phyloP scores from a whole-genome alignment of 2,797 vertebrate genomes.

The Rallus crepitans region DNA sequence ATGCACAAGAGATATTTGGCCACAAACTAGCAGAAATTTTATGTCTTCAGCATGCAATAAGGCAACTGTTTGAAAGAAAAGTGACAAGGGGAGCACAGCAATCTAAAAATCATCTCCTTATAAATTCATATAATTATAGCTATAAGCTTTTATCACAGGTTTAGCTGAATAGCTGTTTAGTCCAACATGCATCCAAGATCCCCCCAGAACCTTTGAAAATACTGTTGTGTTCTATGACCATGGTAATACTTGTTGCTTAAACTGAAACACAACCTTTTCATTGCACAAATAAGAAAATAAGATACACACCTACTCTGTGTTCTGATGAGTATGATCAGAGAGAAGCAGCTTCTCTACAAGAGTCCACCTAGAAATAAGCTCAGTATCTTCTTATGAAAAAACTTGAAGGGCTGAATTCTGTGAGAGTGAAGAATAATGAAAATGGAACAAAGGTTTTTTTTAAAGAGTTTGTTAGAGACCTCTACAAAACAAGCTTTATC shows the following conservation, averaged over 20 bases:
- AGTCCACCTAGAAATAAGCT: neutral
- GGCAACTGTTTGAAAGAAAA: neutral
- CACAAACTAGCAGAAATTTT: neutral
- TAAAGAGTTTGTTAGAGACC: neutral
- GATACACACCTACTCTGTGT: neutral
- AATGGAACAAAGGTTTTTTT: neutral
- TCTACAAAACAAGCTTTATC: neutral
- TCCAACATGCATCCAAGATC: neutral
- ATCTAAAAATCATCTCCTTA: neutral
- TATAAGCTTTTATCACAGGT: neutral
- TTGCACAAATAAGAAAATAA: neutral
- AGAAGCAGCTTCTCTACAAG: neutral
- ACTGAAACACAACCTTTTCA: neutral
- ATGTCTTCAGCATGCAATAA: neutral
- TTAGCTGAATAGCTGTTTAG: neutral
- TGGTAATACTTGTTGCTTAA: neutral
- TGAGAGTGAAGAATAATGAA: neutral
- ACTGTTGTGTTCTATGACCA: neutral
- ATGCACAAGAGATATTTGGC: neutral
- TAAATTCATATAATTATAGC: neutral
- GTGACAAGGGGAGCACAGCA: neutral
- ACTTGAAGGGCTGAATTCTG: neutral
- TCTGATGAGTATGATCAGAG: neutral
- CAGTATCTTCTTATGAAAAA: neutral
- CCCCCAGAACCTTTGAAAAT: neutral